These are phyloP conservation scores for Daphoenositta chrysoptera DNA, from an alignment of 2,113 vertebrate species.

Conservation along the genomic window DNA sequence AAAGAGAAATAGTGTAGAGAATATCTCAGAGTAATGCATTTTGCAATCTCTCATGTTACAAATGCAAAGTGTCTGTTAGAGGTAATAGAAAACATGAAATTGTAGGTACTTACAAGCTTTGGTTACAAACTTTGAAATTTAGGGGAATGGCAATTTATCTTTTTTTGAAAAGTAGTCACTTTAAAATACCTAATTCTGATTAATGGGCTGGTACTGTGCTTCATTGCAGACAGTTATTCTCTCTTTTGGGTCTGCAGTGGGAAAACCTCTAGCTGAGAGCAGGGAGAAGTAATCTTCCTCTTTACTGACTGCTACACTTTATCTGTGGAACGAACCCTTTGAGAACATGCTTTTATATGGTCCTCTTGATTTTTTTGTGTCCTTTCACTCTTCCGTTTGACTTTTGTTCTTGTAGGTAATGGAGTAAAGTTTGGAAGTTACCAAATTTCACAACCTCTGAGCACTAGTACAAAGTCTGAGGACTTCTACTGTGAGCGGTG, in stretches of 20 bases:
- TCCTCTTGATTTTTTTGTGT: not conserved
- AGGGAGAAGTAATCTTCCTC: not conserved
- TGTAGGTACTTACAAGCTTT: not conserved
- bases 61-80: not conserved
- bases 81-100: not conserved
- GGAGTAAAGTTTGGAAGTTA: not conserved
- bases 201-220: not conserved
- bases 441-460: not conserved
- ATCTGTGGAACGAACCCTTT: not conserved
- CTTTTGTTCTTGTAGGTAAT: not conserved
- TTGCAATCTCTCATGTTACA: not conserved
- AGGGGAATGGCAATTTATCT: not conserved
- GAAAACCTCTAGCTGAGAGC: not conserved
- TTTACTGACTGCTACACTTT: not conserved
- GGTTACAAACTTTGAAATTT: not conserved
- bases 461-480: not conserved
- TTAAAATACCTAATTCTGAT: not conserved
- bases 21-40: not conserved
- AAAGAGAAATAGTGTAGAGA: not conserved
- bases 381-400: not conserved
- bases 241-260: not conserved
- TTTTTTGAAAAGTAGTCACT: not conserved
- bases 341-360: not conserved
- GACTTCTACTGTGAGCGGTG: rapidly evolving
- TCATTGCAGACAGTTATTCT: not conserved